Evolutionary conservation across 2,888 invertebrate genomes (phyloP).

Genomic region (Netelia inedita): DNA sequence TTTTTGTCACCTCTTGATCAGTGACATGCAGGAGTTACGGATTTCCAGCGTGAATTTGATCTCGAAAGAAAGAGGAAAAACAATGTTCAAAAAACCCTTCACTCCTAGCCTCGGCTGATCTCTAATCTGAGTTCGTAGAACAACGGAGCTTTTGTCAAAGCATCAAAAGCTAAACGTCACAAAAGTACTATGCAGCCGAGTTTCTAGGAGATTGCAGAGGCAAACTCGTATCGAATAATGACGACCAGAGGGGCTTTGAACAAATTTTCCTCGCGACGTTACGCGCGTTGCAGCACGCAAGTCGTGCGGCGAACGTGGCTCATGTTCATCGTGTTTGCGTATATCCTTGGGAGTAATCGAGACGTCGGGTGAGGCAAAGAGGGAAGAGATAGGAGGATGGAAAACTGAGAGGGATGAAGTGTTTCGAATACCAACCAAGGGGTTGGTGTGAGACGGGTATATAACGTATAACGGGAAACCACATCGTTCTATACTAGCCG

Average conservation of each 20-base stretch:
- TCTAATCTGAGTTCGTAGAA: neutral
- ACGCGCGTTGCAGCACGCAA: constrained; percentile 30
- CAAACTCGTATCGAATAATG: constrained; percentile 28
- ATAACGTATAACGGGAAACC: constrained; percentile 51
- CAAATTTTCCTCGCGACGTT: constrained; percentile 35
- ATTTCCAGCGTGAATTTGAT: too few relatives aligned
- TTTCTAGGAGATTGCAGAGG: neutral
- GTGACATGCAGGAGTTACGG: too few relatives aligned
- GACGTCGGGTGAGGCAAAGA: constrained; percentile 42
- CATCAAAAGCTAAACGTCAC: neutral
- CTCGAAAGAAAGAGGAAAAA: too few relatives aligned
- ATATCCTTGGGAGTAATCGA: constrained; percentile 74
- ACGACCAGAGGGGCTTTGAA: constrained; percentile 15
- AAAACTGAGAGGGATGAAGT: constrained; percentile 9
- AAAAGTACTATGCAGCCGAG: neutral
- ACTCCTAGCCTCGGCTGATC: neutral
- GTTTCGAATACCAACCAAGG: constrained; percentile 19
- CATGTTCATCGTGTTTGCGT: constrained; percentile 70
- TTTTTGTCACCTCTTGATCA: too few relatives aligned
- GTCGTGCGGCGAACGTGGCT: constrained; percentile 45
- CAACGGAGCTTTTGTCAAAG: neutral
- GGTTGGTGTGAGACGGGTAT: constrained; percentile 24
- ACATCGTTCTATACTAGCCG: constrained; percentile 45
- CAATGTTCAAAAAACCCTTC: too few relatives aligned
- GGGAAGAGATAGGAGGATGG: neutral